A percentile compares a stretch with the other conserved stretches of the same genome.
Evolutionary conservation across 2,113 vertebrate genomes (phyloP).

Genomic region (Pavo muticus): DNA sequence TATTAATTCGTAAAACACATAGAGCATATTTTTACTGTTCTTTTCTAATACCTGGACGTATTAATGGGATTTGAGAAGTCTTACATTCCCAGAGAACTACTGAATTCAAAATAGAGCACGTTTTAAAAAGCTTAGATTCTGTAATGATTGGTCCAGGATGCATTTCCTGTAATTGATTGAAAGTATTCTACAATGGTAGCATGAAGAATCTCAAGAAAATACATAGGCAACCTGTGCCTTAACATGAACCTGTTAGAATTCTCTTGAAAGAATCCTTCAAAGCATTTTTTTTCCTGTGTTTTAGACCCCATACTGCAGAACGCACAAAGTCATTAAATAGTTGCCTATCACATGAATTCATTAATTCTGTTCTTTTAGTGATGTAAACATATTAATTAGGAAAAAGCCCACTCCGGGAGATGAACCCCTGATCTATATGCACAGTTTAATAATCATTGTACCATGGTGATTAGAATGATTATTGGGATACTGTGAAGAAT

Average conservation of each 20-base stretch:
- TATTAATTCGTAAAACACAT: neutral
- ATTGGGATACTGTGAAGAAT: constrained; percentile 73
- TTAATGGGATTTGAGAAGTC: neutral
- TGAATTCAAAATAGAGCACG: neutral
- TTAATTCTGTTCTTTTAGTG: constrained; percentile 38
- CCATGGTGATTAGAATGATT: constrained; percentile 75
- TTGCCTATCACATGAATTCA: constrained; percentile 43
- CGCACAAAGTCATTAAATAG: constrained; percentile 2
- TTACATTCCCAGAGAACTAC: neutral
- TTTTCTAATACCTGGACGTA: neutral
- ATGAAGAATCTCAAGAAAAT: neutral
- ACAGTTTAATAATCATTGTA: constrained; percentile 74
- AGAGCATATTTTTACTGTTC: neutral
- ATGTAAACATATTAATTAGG: constrained; percentile 75
- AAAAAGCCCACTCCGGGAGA: constrained; percentile 58
- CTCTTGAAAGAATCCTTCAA: constrained; percentile 12
- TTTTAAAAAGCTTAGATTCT: neutral
- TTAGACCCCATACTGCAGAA: neutral
- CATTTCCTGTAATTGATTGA: neutral
- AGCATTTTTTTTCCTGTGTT: neutral
- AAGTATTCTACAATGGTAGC: neutral
- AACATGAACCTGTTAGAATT: neutral
- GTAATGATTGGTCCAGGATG: neutral
- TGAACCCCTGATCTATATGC: constrained; percentile 74
- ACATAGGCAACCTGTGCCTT: neutral